These are phyloP conservation scores for Laspeyria flexula DNA, from an alignment of 2,888 invertebrate genomes.

Conservation along the genomic window DNA sequence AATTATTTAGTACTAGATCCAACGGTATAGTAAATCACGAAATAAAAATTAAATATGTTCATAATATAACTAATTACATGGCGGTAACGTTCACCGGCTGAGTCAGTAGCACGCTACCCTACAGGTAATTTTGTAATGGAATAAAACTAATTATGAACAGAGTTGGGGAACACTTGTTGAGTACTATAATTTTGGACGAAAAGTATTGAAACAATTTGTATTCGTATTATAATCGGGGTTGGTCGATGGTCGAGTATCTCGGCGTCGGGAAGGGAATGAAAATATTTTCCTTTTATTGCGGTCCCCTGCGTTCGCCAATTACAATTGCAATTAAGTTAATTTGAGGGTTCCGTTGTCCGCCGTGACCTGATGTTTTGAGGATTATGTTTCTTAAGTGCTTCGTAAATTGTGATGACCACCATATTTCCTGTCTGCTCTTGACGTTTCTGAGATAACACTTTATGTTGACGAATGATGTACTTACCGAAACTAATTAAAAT, in stretches of 20 bases:
- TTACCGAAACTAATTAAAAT: no score
- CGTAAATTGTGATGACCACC: constrained; percentile 53
- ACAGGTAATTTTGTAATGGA: constrained; percentile 25
- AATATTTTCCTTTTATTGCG: constrained; percentile 77
- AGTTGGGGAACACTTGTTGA: constrained; percentile 36
- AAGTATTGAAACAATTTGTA: constrained; percentile 45
- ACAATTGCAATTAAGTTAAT: constrained; percentile 80
- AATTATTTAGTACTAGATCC: not conserved
- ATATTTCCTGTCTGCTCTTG: constrained; percentile 37
- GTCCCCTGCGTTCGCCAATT: constrained; percentile 69
- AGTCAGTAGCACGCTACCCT: constrained; percentile 21
- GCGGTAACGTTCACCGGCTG: constrained; percentile 9
- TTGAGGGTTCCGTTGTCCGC: constrained; percentile 64
- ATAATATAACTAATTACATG: not conserved
- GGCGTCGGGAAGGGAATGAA: constrained; percentile 49
- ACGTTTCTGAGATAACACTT: not conserved
- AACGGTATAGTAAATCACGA: not conserved
- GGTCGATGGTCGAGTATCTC: constrained; percentile 31
- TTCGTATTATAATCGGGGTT: constrained; percentile 30
- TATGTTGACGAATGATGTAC: not conserved
- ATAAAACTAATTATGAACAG: constrained; percentile 30
- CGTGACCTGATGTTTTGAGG: constrained; percentile 56
- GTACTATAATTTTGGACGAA: constrained; percentile 20
- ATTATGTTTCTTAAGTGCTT: constrained; percentile 67
- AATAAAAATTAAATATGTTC: no score